Evolutionary conservation across 1,140 invertebrate species (phyloP), one percentile per base, ranked within the genome.

Genomic region (Leptinotarsa undecemlineata): DNA sequence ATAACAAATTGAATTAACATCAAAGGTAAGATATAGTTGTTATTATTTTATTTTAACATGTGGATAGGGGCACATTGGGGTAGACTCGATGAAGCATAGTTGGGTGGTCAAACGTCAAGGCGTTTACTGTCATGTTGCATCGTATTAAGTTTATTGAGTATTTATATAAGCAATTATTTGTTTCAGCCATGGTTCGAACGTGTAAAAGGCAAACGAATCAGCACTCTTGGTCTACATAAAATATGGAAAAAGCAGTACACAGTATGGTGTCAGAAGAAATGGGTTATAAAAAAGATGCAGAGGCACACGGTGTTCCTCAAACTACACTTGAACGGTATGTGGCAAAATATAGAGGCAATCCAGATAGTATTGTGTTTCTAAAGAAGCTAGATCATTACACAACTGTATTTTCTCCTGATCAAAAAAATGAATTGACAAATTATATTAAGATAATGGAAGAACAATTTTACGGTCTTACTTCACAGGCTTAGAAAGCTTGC

Each of bases 291-390:
- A 77, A 78, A 74, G 78, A 78, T 48, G 76, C 74, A 71, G 19
- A 74, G n/a, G 14, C 63, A 64, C 72, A 79, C 42, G 68, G 69
- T 72, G 75, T 83, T 69, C 81, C 78, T 67, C 77, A 81, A 74
- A 81, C 81, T 47, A 83, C 80, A 68, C 73, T 81, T 17, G 75
- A 80, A 76, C 73, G 79, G 61, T 77, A 81, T 77, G 76, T 81
- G 68, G 70, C 70, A 64, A 77, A 80, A 78, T 20, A 69, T 23
- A 15, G 5, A 21, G 19, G 1, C 6, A 15, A 66, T 66, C 63
- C 63, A 21, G 23, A 19, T 11, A 17, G 19, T 26, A 66, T 6
- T 21, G 23, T 26, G 15, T 61, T 61, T 61, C n/a, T 21, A 2
- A 68, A 68, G 19, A 48, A 33, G 42, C 15, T n/a, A 68, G 4